Conservation (phyloP, 2,113 vertebrate genomes). For the Callipepla californica region DNA sequence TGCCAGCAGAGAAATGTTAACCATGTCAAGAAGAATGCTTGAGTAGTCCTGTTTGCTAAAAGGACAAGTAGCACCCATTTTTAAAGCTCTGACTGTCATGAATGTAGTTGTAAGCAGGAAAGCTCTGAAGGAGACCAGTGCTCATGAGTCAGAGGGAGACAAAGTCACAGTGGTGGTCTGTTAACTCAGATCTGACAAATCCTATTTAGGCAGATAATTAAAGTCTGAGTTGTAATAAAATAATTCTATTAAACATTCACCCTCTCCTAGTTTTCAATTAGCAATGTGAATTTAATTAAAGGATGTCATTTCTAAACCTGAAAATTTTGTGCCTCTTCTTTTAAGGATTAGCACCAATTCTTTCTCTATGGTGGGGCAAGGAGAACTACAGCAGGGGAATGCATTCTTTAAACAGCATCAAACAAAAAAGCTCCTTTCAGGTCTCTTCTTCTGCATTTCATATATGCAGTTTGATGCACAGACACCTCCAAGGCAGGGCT, state of each 20-base stretch:
- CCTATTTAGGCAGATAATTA: slow-evolving; percentile 43
- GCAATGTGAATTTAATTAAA: slow-evolving; percentile 59
- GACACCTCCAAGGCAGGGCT: neutral
- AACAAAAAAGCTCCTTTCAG: neutral
- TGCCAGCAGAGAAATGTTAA: rapidly evolving
- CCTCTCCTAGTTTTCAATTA: slow-evolving; percentile 44
- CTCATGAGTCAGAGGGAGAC: slow-evolving; percentile 23
- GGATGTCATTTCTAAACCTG: neutral
- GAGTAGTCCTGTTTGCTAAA: neutral
- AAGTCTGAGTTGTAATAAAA: slow-evolving; percentile 43
- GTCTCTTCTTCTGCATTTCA: neutral
- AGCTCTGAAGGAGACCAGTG: neutral
- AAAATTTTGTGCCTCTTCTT: neutral
- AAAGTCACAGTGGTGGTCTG: slow-evolving; percentile 46
- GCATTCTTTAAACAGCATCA: neutral
- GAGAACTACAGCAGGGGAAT: neutral
- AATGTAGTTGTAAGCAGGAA: neutral
- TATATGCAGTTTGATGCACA: neutral
- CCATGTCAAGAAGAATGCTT: rapidly evolving
- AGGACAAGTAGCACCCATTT: neutral
- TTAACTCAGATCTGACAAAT: slow-evolving; percentile 46
- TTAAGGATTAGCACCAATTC: neutral
- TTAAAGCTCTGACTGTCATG: neutral
- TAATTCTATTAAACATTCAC: slow-evolving; percentile 28
- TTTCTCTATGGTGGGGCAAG: neutral